Evolutionary conservation across 2,797 vertebrate species (phyloP).

Genomic region (Lemur catta): DNA sequence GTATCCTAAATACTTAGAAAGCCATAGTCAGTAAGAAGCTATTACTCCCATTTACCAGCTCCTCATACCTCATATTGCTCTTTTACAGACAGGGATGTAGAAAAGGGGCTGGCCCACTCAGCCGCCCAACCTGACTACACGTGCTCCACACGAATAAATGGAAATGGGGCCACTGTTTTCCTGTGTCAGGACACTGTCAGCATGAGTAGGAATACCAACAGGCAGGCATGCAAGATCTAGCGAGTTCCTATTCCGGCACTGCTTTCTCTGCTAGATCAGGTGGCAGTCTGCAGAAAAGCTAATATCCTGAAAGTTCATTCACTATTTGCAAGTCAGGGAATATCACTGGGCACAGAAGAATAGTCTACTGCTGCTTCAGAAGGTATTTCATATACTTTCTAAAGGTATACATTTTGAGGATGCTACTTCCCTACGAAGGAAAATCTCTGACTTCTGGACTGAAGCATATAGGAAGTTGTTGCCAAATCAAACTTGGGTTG

Average conservation of each 20-base stretch:
- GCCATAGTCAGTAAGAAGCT: neutral
- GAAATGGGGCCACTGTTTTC: slow-evolving; percentile 32
- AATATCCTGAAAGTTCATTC: slow-evolving; percentile 28
- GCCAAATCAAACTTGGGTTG: neutral
- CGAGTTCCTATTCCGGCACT: neutral
- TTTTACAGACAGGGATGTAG: neutral
- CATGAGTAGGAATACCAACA: slow-evolving; percentile 14
- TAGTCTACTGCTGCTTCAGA: neutral
- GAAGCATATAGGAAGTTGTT: neutral
- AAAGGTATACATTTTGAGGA: neutral
- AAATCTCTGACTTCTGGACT: slow-evolving; percentile 28
- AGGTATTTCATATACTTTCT: neutral
- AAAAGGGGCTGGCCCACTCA: neutral
- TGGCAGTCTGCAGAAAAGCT: slow-evolving; percentile 11
- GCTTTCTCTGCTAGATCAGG: slow-evolving; percentile 47
- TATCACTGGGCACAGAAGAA: neutral
- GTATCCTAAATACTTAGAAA: slow-evolving; percentile 34
- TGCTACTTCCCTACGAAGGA: neutral
- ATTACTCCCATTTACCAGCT: neutral
- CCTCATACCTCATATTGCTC: neutral
- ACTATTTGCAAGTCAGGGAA: slow-evolving; percentile 26
- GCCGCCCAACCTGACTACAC: neutral
- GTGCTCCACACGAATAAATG: neutral
- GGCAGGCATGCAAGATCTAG: neutral
- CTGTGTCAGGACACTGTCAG: slow-evolving; percentile 53